Evolutionary conservation across 2,888 invertebrate genomes (phyloP).

Genomic region (Diabrotica balteata): DNA sequence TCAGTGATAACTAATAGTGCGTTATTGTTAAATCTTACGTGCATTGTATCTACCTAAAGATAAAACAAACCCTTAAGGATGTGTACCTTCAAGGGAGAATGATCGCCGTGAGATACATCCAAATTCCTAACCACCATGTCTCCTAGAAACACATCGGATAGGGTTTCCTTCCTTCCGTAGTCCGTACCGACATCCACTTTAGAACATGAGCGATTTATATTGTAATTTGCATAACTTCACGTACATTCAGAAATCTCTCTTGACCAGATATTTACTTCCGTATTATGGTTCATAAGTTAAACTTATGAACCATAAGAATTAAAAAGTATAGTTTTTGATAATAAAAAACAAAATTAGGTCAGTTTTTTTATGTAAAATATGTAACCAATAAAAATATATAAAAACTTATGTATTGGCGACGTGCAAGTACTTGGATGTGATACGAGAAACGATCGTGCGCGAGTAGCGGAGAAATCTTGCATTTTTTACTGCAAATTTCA

Average conservation of each 20-base stretch:
- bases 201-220: conserved; percentile 31
- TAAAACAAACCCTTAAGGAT: conserved; percentile 18
- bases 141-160: conserved; percentile 50
- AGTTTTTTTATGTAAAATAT: too few relatives aligned
- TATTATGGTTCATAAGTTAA: too few relatives aligned
- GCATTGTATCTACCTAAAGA: conserved; percentile 11
- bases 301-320: too few relatives aligned
- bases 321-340: too few relatives aligned
- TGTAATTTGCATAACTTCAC: conserved; percentile 32
- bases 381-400: too few relatives aligned
- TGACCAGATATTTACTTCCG: not conserved
- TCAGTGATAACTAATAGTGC: too few relatives aligned
- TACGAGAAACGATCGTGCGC: too few relatives aligned
- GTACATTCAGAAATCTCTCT: conserved; percentile 3
- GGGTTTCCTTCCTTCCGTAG: conserved; percentile 53
- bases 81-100: conserved; percentile 20
- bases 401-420: too few relatives aligned
- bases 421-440: too few relatives aligned
- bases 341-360: too few relatives aligned
- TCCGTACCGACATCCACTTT: conserved; percentile 44
- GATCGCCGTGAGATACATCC: conserved; percentile 57
- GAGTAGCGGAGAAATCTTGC: too few relatives aligned
- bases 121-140: conserved; percentile 55
- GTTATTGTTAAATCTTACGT: not conserved
- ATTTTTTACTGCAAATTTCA: too few relatives aligned